Evolutionary conservation across 2,113 vertebrate genomes (phyloP).

Genomic region (Columba livia): DNA sequence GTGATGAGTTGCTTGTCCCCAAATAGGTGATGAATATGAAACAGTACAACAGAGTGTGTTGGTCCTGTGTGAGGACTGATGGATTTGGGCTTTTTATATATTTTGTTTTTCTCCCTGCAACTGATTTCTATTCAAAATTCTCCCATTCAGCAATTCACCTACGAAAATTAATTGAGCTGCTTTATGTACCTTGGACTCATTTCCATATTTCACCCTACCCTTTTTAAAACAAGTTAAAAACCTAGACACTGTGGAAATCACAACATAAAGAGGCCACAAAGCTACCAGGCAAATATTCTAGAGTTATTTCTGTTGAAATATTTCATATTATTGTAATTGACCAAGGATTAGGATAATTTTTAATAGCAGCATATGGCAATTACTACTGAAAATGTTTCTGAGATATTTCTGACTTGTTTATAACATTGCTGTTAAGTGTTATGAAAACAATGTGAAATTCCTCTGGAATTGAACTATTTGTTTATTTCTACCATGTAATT

Average conservation of each 20-base stretch:
- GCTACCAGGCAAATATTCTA: not conserved
- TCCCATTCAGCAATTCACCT: not conserved
- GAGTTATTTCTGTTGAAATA: not conserved
- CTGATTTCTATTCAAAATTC: not conserved
- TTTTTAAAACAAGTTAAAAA: not conserved
- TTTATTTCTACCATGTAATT: conserved; percentile 8
- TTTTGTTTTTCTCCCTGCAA: not conserved
- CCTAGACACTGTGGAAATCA: not conserved
- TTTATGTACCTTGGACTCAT: not conserved
- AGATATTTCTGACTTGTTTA: conserved; percentile 8
- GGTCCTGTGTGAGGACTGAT: not conserved
- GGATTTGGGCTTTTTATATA: not conserved
- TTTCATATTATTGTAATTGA: not conserved
- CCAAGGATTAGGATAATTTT: not conserved
- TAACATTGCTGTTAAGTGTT: not conserved
- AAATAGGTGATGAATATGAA: not conserved
- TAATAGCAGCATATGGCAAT: not conserved
- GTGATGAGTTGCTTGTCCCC: not conserved
- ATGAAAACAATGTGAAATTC: not conserved
- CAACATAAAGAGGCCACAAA: not conserved
- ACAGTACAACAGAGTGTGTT: not conserved
- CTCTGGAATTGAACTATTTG: not conserved
- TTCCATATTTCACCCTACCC: not conserved
- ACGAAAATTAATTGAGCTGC: not conserved
- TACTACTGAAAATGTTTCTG: not conserved